Base-by-base conservation (phyloP, 2,113 vertebrate species). In the Nycticebus coucang region DNA sequence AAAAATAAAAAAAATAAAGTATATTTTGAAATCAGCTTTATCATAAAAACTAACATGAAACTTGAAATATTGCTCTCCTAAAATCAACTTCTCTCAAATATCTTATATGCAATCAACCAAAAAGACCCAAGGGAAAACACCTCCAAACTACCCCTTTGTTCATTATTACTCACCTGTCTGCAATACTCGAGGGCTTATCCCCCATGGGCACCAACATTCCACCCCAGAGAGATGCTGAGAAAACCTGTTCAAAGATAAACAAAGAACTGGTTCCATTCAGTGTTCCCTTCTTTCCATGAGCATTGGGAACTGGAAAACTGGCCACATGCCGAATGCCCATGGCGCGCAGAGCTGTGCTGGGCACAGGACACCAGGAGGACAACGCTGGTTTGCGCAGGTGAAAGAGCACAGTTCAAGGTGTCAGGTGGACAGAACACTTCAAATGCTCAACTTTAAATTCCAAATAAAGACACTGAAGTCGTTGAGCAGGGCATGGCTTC, bases 191-290 rank as follows among this genome's bases (percentile, higher is more conserved):
- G 0, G 98, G 98, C 19, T 98, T 99, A 85, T 98, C 99, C 92
- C 99, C 99, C 15, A 99, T 98, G 33, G 99, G 99, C 55, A 99
- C 98, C 80, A 99, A 97, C 98, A 99, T 98, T 33, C 99, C 99
- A 0, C 99, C 99, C 99, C 99, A 99, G 50, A 99, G 96, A 8
- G 99, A 99, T 0, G 99, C 98, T 15, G 99, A 99, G 24, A 99
- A 81, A 5, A 99, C 99, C 99, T 99, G 86, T 35, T 12, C 57
- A 68, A 22, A 97, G 1, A 71, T 13, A 97, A 75, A 94, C n/a
- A 0, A 10, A 37, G 24, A 21, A 45, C 15, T 6, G 9, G 66
- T 30, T 75, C 37, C 8, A 1, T 14, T 24, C 4, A 0, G 45
- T 0, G 2, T 14, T 13, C 66, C 2, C 17, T 59, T 45, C 24